Percentiles rank a stretch among this genome's conserved stretches.
Conservation (phyloP, 2,888 invertebrate species). For the Acanthoscelides obtectus region DNA sequence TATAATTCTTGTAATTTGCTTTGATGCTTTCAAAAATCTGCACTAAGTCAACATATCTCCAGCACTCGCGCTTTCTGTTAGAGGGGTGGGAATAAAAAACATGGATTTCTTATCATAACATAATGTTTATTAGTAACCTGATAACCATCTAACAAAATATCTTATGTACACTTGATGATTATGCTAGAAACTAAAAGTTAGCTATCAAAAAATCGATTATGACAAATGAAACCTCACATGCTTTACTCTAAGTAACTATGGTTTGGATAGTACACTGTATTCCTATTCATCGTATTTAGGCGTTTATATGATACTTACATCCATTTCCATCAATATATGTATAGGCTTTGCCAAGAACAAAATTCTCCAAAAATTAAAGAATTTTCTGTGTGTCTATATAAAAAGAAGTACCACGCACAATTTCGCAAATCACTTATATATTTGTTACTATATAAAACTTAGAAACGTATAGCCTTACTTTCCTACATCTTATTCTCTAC, state of each 20-base stretch:
- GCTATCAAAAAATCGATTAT: background rate
- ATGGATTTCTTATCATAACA: background rate
- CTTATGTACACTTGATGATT: conserved; percentile 10
- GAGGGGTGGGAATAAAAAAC: background rate
- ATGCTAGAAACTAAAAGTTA: background rate
- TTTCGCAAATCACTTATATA: background rate
- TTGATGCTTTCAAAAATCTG: background rate
- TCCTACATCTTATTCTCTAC: background rate
- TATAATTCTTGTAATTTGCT: background rate
- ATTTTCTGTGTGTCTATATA: background rate
- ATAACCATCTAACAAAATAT: conserved; percentile 17
- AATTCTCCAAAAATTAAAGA: background rate
- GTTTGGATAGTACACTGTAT: background rate
- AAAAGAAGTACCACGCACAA: background rate
- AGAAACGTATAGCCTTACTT: background rate
- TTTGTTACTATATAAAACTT: background rate
- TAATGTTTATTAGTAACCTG: conserved; percentile 8
- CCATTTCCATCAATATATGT: background rate
- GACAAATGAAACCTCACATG: background rate
- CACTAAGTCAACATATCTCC: background rate
- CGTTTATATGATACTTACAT: background rate
- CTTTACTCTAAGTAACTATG: background rate
- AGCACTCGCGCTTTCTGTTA: background rate
- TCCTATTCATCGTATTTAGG: background rate
- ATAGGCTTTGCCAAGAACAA: background rate